phyloP scores from a whole-genome alignment of 2,888 invertebrate species.

The Blastobasis adustella region DNA sequence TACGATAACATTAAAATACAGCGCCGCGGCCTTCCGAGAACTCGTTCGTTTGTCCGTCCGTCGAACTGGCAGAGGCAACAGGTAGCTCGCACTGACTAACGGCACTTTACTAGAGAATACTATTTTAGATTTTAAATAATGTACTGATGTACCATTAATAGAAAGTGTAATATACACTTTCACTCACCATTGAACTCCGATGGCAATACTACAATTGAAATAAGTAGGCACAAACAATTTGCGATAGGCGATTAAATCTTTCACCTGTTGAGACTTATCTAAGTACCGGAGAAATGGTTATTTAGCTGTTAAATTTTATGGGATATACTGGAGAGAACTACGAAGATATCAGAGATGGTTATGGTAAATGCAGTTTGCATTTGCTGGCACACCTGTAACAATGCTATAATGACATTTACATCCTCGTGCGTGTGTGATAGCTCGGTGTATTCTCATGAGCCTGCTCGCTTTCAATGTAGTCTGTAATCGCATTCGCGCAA shows the following conservation, averaged over 20 bases:
- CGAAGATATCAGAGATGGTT: too few species aligned
- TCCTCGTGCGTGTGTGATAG: constrained; percentile 31
- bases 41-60: constrained; percentile 33
- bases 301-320: too few species aligned
- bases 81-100: constrained; percentile 62
- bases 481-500: constrained; percentile 28
- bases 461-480: constrained; percentile 20
- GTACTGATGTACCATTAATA: constrained; percentile 39
- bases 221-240: too few species aligned
- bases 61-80: constrained; percentile 44
- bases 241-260: too few species aligned
- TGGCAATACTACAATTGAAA: constrained; percentile 6
- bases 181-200: constrained; percentile 33
- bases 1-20: constrained; percentile 70
- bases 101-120: constrained; percentile 54
- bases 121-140: constrained; percentile 48
- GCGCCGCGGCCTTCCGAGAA: constrained; percentile 65
- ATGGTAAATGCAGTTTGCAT: too few species aligned
- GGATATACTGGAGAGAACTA: too few species aligned
- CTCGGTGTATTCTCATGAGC: constrained; percentile 23
- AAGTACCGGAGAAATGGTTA: too few species aligned
- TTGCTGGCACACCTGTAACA: too few species aligned
- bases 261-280: too few species aligned
- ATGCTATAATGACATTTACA: constrained; percentile 24
- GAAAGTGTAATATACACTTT: constrained; percentile 32